These are phyloP conservation scores for Eunapius fragilis DNA, from an alignment of 37 sponge, comb jelly and placozoan genomes.

Conservation along the genomic window DNA sequence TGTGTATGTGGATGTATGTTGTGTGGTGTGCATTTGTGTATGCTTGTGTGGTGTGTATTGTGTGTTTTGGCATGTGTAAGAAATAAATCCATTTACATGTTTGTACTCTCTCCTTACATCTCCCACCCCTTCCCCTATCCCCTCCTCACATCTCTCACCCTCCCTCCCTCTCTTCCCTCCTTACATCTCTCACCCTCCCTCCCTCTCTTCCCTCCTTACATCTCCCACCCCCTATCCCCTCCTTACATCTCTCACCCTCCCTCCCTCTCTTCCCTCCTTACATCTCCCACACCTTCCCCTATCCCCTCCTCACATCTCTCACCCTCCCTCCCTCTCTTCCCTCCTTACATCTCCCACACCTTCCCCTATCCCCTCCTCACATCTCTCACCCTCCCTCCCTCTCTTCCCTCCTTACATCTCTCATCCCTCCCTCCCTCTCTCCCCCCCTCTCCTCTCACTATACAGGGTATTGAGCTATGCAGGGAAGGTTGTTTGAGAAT, in stretches of 20 bases:
- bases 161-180: not conserved
- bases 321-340: not conserved
- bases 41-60: not conserved
- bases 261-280: too few relatives aligned
- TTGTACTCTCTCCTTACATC: not conserved
- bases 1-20: too few relatives aligned
- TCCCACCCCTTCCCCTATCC: not conserved
- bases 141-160: not conserved
- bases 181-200: not conserved
- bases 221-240: not conserved
- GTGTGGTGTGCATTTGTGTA: too few relatives aligned
- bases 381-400: not conserved
- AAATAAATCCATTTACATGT: not conserved
- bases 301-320: not conserved
- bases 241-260: not conserved
- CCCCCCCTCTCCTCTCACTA: not conserved
- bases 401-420: too few relatives aligned
- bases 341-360: too few relatives aligned
- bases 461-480: slow-evolving; percentile 31
- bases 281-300: too few relatives aligned
- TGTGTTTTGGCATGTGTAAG: slow-evolving; percentile 19
- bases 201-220: not conserved
- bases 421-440: too few relatives aligned
- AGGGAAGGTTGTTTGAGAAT: slow-evolving; percentile 59
- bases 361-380: not conserved